Conservation (phyloP, 1,140 invertebrate genomes). For the Nephila pilipes region DNA sequence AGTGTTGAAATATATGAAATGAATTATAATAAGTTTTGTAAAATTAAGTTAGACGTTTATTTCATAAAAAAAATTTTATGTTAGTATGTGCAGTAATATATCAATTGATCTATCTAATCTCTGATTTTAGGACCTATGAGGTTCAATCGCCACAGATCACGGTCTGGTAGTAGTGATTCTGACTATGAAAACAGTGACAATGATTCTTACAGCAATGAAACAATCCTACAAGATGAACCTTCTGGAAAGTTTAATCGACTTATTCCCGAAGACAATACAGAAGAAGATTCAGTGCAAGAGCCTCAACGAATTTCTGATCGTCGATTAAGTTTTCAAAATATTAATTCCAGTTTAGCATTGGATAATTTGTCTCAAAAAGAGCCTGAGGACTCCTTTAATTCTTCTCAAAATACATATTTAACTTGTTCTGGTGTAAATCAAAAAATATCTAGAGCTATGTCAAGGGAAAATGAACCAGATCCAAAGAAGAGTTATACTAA, state of each 20-base stretch:
- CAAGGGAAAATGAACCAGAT: neutral
- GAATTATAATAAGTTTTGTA: too few species aligned
- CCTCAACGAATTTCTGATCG: neutral
- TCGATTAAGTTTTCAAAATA: constrained; percentile 31
- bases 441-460: neutral
- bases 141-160: constrained; percentile 61
- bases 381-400: neutral
- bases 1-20: too few species aligned
- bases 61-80: too few species aligned
- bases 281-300: neutral
- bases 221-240: constrained; percentile 63
- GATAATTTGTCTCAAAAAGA: neutral
- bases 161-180: constrained; percentile 28
- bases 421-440: neutral
- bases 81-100: neutral
- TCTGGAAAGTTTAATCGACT: neutral
- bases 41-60: too few species aligned
- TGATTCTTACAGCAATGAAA: constrained; percentile 70
- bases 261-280: neutral
- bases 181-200: constrained; percentile 17
- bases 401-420: neutral
- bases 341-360: neutral
- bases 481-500: neutral
- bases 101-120: neutral
- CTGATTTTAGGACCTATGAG: constrained; percentile 42